Evolutionary conservation across 2,113 vertebrate species (phyloP).

Genomic region (Probosciger aterrimus): DNA sequence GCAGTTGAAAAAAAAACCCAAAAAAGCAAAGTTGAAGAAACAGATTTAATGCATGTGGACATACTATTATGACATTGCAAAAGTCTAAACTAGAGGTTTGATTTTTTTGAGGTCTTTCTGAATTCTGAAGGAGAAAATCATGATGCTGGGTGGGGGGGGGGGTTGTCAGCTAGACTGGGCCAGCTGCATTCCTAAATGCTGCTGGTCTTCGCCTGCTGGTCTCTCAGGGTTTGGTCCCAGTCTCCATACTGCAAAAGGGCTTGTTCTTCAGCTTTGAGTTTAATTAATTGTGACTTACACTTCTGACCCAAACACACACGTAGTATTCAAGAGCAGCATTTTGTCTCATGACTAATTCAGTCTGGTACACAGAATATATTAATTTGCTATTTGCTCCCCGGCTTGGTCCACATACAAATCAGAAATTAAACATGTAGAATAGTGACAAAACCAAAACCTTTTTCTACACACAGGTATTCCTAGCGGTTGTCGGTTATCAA

Average conservation of each 20-base stretch:
- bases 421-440: not conserved
- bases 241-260: not conserved
- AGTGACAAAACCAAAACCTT: not conserved
- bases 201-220: not conserved
- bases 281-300: not conserved
- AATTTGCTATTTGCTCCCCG: not conserved
- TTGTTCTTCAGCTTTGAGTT: not conserved
- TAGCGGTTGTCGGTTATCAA: not conserved
- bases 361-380: not conserved
- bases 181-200: not conserved
- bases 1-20: not conserved
- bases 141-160: not conserved
- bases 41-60: not conserved
- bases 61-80: not conserved
- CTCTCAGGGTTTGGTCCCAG: not conserved
- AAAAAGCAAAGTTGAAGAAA: not conserved
- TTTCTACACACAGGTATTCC: not conserved
- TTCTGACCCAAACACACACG: not conserved
- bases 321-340: not conserved
- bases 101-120: not conserved
- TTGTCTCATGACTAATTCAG: not conserved
- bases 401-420: not conserved
- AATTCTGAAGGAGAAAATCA: not conserved
- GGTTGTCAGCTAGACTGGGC: not conserved
- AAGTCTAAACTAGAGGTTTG: not conserved